Percentiles rank a stretch among this genome's conserved stretches.
These are phyloP conservation scores for Mixornis gularis DNA, from an alignment of 2,113 vertebrate genomes.

Conservation along the genomic window DNA sequence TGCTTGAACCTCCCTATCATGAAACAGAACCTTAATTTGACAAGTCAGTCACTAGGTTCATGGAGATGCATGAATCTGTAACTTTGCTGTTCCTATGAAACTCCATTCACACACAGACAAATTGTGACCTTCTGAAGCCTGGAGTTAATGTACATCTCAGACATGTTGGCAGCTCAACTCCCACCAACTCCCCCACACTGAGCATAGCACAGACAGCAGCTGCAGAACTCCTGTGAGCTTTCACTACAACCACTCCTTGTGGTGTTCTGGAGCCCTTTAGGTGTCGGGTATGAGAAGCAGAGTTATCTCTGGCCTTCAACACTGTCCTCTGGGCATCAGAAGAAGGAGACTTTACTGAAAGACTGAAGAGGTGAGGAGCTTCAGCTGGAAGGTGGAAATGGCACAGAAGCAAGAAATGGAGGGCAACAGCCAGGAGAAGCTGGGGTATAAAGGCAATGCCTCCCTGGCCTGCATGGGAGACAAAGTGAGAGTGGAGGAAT, in stretches of 20 bases:
- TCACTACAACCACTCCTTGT: not conserved
- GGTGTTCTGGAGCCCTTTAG: not conserved
- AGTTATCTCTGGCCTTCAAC: not conserved
- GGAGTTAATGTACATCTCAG: not conserved
- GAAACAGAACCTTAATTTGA: not conserved
- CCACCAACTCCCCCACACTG: not conserved
- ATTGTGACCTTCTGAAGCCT: not conserved
- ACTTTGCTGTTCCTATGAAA: not conserved
- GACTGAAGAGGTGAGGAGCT: not conserved
- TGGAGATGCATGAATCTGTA: not conserved
- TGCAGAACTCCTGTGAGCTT: not conserved
- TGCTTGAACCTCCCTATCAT: not conserved
- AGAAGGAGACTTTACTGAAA: not conserved
- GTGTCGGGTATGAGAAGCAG: not conserved
- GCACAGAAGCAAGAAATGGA: not conserved
- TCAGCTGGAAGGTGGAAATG: not conserved
- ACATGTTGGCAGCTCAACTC: not conserved
- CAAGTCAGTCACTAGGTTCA: not conserved
- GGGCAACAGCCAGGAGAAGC: not conserved
- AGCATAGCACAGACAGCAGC: rapidly evolving
- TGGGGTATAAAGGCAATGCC: not conserved
- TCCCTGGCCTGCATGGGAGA: not conserved
- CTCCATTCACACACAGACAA: not conserved
- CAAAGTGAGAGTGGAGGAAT: not conserved
- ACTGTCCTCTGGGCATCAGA: not conserved